Percentiles rank a stretch among this genome's conserved stretches.
Evolutionary conservation across 2,888 invertebrate species (phyloP).

Genomic region (Calliopum simillimum): DNA sequence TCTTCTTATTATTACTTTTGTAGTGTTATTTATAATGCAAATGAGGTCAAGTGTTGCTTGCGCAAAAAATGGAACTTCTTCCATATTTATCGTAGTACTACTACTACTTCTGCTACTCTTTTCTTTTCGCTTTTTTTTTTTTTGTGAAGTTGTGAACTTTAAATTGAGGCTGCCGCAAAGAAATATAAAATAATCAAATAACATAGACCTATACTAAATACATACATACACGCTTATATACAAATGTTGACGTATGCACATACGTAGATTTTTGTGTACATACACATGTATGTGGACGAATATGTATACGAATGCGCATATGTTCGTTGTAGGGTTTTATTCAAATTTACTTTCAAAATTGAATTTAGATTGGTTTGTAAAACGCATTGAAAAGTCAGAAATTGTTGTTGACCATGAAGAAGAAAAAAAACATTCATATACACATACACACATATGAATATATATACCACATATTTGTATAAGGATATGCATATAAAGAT

Average conservation of each 20-base stretch:
- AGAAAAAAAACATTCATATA: not conserved
- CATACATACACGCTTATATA: not conserved
- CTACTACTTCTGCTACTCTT: not conserved
- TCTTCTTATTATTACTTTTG: not conserved
- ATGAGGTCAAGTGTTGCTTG: conserved; percentile 15
- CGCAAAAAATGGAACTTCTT: not conserved
- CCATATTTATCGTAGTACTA: not conserved
- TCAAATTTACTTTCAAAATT: conserved; percentile 57
- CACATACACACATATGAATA: too few relatives aligned
- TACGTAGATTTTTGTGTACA: not conserved
- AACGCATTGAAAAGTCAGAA: conserved; percentile 49
- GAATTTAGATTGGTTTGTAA: conserved; percentile 54
- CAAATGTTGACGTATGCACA: conserved; percentile 9
- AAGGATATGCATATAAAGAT: too few relatives aligned
- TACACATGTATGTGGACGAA: not conserved
- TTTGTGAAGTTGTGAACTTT: not conserved
- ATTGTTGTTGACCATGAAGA: conserved; percentile 17
- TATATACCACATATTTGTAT: too few relatives aligned
- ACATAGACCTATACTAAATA: not conserved
- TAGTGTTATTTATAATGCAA: conserved; percentile 16
- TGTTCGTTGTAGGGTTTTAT: conserved; percentile 41
- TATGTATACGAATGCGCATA: conserved; percentile 34
- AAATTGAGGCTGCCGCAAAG: conserved; percentile 9
- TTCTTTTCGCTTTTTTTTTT: not conserved
- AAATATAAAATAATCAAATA: conserved; percentile 17